These are phyloP conservation scores for Gobionotothen gibberifrons DNA, from an alignment of 2,797 vertebrate genomes.

Conservation along the genomic window DNA sequence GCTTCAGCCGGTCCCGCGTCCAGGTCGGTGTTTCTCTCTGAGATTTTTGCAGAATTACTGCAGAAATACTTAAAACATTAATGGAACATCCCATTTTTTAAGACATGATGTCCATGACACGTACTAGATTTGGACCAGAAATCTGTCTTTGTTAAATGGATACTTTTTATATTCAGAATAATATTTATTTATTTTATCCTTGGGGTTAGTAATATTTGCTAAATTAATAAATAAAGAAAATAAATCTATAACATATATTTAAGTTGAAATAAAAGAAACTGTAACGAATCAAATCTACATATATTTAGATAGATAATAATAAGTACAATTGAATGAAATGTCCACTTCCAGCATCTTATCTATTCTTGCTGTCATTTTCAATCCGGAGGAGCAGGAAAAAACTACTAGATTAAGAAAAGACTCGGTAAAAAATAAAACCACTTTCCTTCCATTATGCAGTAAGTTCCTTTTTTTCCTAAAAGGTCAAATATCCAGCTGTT, in stretches of 20 bases:
- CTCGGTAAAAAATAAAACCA: background rate
- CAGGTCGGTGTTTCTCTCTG: slow-evolving; percentile 83
- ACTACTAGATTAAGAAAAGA: background rate
- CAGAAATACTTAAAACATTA: background rate
- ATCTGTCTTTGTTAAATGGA: no score
- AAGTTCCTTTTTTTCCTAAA: background rate
- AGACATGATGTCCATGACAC: no score
- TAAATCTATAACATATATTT: no score
- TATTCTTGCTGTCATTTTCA: background rate
- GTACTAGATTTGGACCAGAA: no score
- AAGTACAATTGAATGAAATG: no score
- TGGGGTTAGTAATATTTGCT: no score
- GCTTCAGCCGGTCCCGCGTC: slow-evolving; percentile 94
- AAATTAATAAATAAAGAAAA: no score
- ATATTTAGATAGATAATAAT: no score
- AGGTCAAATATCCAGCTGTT: background rate
- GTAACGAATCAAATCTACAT: no score
- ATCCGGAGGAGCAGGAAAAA: background rate
- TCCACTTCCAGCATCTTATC: background rate
- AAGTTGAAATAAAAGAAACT: no score
- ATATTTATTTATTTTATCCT: no score
- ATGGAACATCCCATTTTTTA: background rate
- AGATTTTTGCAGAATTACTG: background rate
- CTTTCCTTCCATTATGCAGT: background rate
- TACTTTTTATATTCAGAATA: no score